A percentile compares a stretch with the other conserved stretches of the same genome.
Conservation (phyloP, 2,113 vertebrate genomes). For the Fregetta grallaria region DNA sequence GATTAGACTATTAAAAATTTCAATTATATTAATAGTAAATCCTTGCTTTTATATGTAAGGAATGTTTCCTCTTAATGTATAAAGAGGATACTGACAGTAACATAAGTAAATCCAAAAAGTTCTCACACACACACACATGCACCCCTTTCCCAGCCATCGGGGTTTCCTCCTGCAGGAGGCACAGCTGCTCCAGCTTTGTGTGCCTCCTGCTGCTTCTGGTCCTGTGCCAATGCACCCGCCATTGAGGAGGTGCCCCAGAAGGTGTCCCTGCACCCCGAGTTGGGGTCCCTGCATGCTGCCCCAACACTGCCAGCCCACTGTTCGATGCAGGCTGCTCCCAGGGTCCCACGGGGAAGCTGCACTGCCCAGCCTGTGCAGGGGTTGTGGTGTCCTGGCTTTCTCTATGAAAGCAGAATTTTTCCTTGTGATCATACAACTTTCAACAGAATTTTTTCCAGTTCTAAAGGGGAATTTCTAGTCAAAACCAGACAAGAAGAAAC, state of each 20-base stretch:
- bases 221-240: neutral
- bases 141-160: rapidly evolving
- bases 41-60: neutral
- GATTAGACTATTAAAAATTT: neutral
- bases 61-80: neutral
- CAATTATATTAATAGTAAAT: neutral
- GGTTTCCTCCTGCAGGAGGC: neutral
- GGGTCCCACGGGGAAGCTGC: rapidly evolving
- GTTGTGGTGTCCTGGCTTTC: rapidly evolving
- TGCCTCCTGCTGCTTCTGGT: neutral
- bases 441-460: neutral
- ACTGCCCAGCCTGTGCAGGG: too few relatives aligned
- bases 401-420: neutral
- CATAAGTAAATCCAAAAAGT: neutral
- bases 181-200: neutral
- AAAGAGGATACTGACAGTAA: neutral
- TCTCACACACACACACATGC: neutral
- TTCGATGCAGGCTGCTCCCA: neutral
- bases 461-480: neutral
- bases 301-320: neutral
- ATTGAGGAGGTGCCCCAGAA: neutral
- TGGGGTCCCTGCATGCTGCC: rapidly evolving
- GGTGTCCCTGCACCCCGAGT: rapidly evolving
- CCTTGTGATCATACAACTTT: neutral
- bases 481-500: neutral